These are phyloP conservation scores for Gobio gobio DNA, from an alignment of 2,113 vertebrate genomes.

Conservation along the genomic window DNA sequence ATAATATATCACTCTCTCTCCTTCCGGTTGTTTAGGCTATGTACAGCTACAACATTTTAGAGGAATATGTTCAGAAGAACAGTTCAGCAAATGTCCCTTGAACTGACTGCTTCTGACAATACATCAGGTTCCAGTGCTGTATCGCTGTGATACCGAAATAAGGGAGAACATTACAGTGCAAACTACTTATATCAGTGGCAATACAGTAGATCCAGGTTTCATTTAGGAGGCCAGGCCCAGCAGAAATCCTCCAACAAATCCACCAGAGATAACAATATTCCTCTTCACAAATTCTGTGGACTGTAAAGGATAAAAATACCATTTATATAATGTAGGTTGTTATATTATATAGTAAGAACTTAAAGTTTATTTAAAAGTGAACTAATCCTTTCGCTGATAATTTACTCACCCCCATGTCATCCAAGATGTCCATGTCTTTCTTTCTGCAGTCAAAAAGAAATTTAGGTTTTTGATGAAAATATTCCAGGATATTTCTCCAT, in stretches of 20 bases:
- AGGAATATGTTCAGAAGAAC: slow-evolving; percentile 16
- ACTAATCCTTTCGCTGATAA: no score
- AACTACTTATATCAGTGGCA: slow-evolving; percentile 11
- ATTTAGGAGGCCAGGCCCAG: slow-evolving; percentile 92
- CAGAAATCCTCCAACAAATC: slow-evolving; percentile 96
- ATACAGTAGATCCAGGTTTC: slow-evolving; percentile 31
- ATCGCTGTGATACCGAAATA: slow-evolving; percentile 1
- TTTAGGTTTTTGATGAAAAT: no score
- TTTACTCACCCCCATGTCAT: no score
- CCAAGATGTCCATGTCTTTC: no score
- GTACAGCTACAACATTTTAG: neutral
- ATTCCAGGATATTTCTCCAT: no score
- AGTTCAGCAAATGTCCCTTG: slow-evolving; percentile 34
- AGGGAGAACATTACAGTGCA: slow-evolving; percentile 23
- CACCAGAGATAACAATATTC: slow-evolving; percentile 93
- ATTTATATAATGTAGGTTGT: neutral
- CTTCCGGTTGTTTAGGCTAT: neutral
- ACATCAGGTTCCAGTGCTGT: neutral
- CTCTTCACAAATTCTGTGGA: slow-evolving; percentile 96
- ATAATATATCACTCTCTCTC: neutral
- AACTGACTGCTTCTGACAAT: slow-evolving; percentile 1
- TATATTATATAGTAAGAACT: neutral
- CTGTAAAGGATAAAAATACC: slow-evolving; percentile 73
- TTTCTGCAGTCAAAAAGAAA: no score
- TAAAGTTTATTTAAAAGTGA: no score